Evolutionary conservation across 2,797 vertebrate genomes (phyloP).

Genomic region (Parauchenoglanis punctatus): DNA sequence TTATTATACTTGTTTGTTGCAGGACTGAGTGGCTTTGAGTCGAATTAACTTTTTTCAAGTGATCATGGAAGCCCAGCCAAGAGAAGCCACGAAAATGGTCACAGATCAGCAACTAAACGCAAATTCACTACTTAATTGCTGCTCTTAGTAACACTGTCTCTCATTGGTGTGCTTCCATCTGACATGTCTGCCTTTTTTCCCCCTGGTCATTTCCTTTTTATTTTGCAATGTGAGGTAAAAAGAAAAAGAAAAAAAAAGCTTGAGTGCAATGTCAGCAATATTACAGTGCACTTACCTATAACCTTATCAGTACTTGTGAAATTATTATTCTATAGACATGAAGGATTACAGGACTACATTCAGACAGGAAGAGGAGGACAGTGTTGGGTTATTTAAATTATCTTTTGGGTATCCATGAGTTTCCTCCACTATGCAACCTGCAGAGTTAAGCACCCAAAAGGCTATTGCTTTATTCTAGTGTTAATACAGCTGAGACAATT

Average conservation of each 20-base stretch:
- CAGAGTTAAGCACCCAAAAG: conserved; percentile 41
- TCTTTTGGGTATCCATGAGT: conserved; percentile 29
- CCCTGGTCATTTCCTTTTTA: conserved; percentile 33
- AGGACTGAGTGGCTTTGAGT: conserved; percentile 25
- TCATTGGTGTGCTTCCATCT: conserved; percentile 58
- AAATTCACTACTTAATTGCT: conserved; percentile 32
- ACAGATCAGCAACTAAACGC: conserved; percentile 26
- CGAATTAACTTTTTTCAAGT: conserved; percentile 9
- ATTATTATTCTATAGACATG: conserved; percentile 37
- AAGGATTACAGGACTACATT: conserved; percentile 32
- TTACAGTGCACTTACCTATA: conserved; percentile 60
- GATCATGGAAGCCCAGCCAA: conserved; percentile 12
- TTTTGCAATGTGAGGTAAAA: conserved; percentile 46
- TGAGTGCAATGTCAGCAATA: conserved; percentile 56
- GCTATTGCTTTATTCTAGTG: conserved; percentile 40
- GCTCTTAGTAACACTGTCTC: conserved; percentile 37
- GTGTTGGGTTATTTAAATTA: background rate
- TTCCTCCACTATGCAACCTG: conserved; percentile 59
- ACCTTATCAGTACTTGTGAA: conserved; percentile 53
- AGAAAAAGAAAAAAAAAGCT: conserved; percentile 11
- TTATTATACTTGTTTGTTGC: background rate
- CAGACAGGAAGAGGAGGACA: conserved; percentile 26
- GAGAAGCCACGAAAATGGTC: conserved; percentile 11
- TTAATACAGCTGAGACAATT: conserved; percentile 47
- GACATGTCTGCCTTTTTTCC: conserved; percentile 22